Percentiles rank a stretch among this genome's conserved stretches.
phyloP scores from a whole-genome alignment of 2,888 invertebrate species.

The Frankliniella fusca region DNA sequence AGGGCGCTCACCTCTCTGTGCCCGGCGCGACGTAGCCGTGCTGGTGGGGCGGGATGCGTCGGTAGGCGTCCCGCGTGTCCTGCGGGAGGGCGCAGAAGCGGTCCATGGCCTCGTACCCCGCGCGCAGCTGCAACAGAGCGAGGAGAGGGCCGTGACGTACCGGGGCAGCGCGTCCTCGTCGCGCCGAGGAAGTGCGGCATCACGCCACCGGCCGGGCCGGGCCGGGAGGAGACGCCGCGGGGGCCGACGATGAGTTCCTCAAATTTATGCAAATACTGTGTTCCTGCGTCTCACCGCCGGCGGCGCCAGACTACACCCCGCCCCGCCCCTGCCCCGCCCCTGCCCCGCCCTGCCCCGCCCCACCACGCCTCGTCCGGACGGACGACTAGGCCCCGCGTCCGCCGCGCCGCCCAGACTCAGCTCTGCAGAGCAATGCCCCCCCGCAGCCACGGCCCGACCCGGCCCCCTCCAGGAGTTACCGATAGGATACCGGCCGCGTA shows the following conservation, averaged over 20 bases:
- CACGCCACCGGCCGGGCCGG: background rate
- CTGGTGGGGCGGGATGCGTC: background rate
- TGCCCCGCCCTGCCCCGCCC: background rate
- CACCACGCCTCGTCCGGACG: too few relatives aligned
- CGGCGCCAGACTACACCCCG: background rate
- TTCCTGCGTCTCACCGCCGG: background rate
- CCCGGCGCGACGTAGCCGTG: slow-evolving; percentile 15
- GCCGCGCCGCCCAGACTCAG: too few relatives aligned
- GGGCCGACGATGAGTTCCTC: too few relatives aligned
- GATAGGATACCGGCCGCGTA: too few relatives aligned
- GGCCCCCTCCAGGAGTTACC: background rate
- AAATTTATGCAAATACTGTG: background rate
- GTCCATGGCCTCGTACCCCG: slow-evolving; percentile 21
- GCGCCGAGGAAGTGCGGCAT: background rate
- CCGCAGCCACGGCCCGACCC: background rate
- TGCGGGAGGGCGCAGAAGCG: slow-evolving; percentile 7
- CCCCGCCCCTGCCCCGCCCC: background rate
- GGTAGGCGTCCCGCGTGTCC: slow-evolving; percentile 15
- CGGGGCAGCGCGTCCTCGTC: background rate
- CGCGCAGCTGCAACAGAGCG: background rate
- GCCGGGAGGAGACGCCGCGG: too few relatives aligned
- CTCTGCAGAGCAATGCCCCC: background rate
- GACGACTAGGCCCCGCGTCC: too few relatives aligned
- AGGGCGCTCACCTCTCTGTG: background rate
- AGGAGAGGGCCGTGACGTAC: background rate